Evolutionary conservation across 2,888 invertebrate species (phyloP).

Genomic region (Charanyca ferruginea): DNA sequence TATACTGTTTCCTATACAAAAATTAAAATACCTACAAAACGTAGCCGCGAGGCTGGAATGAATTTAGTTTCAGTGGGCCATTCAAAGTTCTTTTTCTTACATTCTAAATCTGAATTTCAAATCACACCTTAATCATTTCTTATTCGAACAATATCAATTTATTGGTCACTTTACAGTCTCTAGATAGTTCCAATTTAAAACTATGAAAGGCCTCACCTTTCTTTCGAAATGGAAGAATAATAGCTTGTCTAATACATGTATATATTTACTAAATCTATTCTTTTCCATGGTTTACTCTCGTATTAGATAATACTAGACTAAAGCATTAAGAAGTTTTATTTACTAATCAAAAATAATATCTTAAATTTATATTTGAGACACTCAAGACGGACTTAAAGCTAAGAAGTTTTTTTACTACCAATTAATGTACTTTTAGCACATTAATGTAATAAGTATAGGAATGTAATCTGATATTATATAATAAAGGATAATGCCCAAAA

Average conservation of each 20-base stretch:
- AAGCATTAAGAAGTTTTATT: not conserved
- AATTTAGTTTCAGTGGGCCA: conserved; percentile 17
- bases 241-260: not conserved
- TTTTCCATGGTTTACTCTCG: conserved; percentile 8
- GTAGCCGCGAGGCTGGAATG: not conserved
- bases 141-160: conserved; percentile 27
- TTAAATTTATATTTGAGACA: not conserved
- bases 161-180: conserved; percentile 31
- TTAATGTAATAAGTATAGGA: conserved; percentile 20
- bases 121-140: conserved; percentile 6
- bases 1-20: not conserved
- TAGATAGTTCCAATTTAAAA: conserved; percentile 21
- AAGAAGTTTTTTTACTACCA: conserved; percentile 3
- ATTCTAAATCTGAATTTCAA: conserved; percentile 26
- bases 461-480: conserved; percentile 21
- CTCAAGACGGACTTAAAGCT: conserved; percentile 14
- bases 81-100: conserved; percentile 26
- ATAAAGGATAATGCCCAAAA: not conserved
- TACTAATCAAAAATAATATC: not conserved
- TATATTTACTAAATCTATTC: not conserved
- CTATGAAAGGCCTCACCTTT: conserved; percentile 40
- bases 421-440: conserved; percentile 33
- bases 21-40: conserved; percentile 2
- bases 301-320: not conserved
- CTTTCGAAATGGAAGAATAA: not conserved